Evolutionary conservation across 2,797 vertebrate species (phyloP).

Genomic region (Mus caroli): DNA sequence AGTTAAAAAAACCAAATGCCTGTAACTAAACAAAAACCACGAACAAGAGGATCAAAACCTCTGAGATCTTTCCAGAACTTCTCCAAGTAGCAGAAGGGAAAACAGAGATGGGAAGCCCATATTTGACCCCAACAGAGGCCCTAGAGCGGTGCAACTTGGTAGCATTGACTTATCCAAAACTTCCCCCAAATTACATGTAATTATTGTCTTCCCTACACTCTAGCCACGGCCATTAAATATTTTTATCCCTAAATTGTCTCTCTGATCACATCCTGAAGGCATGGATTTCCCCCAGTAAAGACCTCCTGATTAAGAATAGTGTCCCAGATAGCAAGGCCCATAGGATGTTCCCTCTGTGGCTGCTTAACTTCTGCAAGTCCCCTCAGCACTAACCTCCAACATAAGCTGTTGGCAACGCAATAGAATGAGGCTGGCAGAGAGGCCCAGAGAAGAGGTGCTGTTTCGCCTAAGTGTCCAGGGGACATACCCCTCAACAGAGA

Average conservation of each 20-base stretch:
- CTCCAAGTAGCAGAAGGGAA: not conserved
- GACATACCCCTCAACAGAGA: not conserved
- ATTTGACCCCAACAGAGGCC: constrained; percentile 12
- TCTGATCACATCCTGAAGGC: constrained; percentile 83
- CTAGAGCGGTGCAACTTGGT: not conserved
- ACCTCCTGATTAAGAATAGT: constrained; percentile 56
- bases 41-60: not conserved
- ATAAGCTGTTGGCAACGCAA: not conserved
- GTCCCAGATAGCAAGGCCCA: constrained; percentile 12
- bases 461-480: not conserved
- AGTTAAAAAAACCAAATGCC: not conserved
- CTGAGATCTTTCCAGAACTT: not conserved
- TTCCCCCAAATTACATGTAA: constrained; percentile 78
- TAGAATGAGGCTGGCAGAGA: not conserved
- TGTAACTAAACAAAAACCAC: not conserved
- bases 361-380: constrained; percentile 17
- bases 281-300: constrained; percentile 80
- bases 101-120: not conserved
- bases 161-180: constrained; percentile 61
- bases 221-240: constrained; percentile 81
- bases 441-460: accelerated
- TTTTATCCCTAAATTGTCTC: constrained; percentile 83
- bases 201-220: constrained; percentile 80
- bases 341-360: constrained; percentile 3
- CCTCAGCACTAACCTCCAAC: not conserved